Conservation (phyloP, 2,113 vertebrate genomes). For the Chloropsis hardwickii region DNA sequence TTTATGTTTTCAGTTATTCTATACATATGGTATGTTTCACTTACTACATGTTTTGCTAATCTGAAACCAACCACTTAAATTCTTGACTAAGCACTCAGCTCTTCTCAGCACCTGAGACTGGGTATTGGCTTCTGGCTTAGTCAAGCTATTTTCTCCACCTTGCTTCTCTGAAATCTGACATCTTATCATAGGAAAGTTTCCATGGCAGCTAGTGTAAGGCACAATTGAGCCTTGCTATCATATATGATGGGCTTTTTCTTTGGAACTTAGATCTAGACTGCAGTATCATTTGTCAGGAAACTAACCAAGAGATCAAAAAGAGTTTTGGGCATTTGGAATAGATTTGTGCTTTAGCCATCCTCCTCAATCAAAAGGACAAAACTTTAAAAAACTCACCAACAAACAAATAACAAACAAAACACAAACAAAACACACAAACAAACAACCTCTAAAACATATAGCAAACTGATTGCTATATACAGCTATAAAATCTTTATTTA, state of each 20-base stretch:
- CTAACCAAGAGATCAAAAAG: background rate
- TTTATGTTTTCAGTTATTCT: background rate
- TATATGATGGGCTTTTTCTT: background rate
- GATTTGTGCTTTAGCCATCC: background rate
- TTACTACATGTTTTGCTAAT: background rate
- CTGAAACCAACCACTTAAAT: background rate
- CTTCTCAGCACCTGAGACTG: background rate
- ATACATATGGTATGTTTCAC: too few species aligned
- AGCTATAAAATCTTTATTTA: background rate
- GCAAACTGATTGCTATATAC: background rate
- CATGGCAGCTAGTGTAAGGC: background rate
- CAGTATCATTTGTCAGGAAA: background rate
- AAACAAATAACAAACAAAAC: background rate
- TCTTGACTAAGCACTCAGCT: background rate
- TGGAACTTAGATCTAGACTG: background rate
- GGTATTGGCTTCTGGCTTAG: background rate
- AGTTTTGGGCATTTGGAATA: background rate
- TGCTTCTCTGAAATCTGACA: background rate
- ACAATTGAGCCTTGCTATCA: background rate
- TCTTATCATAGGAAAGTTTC: background rate
- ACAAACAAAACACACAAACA: background rate
- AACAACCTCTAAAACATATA: background rate
- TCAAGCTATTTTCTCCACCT: background rate
- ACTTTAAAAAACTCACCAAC: accelerated
- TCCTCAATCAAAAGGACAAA: background rate